These are phyloP conservation scores for Himalopsyche kuldschensis DNA, from an alignment of 2,888 invertebrate genomes.

Conservation along the genomic window DNA sequence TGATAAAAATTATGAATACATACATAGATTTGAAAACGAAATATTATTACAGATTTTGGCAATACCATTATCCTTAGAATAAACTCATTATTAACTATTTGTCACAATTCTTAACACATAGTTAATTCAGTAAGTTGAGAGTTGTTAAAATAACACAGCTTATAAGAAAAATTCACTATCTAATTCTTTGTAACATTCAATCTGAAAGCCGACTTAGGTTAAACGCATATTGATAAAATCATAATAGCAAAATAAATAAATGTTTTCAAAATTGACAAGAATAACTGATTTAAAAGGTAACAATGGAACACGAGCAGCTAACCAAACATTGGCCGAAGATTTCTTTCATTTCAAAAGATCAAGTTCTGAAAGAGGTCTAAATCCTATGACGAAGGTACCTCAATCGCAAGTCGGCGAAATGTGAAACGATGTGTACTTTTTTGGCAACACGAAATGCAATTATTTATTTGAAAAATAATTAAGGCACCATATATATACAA, in stretches of 20 bases:
- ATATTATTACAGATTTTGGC: too few species aligned
- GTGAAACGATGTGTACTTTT: not conserved
- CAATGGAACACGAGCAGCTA: constrained; percentile 61
- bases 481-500: too few species aligned
- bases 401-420: not conserved
- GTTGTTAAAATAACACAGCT: not conserved
- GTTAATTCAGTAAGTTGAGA: too few species aligned
- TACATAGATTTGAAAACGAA: too few species aligned
- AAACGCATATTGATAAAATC: constrained; percentile 24
- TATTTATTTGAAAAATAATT: not conserved
- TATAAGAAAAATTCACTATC: not conserved
- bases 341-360: constrained; percentile 47
- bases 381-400: not conserved
- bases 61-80: too few species aligned
- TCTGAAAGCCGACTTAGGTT: constrained; percentile 7
- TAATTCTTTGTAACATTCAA: not conserved
- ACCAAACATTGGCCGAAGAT: constrained; percentile 69
- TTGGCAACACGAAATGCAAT: not conserved
- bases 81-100: too few species aligned
- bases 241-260: constrained; percentile 28
- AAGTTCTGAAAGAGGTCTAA: constrained; percentile 21
- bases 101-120: too few species aligned
- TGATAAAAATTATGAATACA: too few species aligned
- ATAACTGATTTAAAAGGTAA: constrained; percentile 39
- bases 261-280: constrained; percentile 28